A percentile compares a stretch with the other conserved stretches of the same genome.
Evolutionary conservation across 2,888 invertebrate genomes (phyloP).

Genomic region (Lamellibrachia columna): DNA sequence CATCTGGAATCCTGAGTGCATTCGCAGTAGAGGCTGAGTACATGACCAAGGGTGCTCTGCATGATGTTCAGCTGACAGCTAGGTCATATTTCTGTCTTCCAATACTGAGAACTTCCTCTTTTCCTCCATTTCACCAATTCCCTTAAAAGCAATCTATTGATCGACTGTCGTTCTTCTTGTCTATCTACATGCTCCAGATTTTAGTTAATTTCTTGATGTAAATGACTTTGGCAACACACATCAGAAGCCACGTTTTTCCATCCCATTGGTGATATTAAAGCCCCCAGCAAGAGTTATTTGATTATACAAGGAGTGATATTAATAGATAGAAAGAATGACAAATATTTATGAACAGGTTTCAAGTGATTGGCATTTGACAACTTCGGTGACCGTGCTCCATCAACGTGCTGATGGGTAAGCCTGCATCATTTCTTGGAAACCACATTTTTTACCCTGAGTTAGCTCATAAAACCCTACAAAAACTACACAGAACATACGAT

Average conservation of each 20-base stretch:
- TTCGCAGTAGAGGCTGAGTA: neutral
- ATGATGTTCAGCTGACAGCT: neutral
- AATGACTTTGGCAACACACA: neutral
- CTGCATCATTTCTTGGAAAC: neutral
- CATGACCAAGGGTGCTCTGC: neutral
- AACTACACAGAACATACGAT: neutral
- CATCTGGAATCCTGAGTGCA: neutral
- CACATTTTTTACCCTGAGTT: neutral
- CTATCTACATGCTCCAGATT: neutral
- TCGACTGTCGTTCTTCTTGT: neutral
- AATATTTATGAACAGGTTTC: neutral
- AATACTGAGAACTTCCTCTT: slow-evolving; percentile 3
- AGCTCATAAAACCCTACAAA: neutral
- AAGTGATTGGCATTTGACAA: neutral
- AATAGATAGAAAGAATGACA: neutral
- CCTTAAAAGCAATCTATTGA: slow-evolving; percentile 6
- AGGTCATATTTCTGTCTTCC: neutral
- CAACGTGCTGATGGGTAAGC: neutral
- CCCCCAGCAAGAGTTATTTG: neutral
- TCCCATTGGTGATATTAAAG: neutral
- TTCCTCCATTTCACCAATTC: neutral
- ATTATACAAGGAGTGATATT: neutral
- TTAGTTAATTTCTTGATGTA: neutral
- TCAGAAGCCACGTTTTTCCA: neutral
- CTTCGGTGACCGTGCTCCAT: neutral